Conservation (phyloP, 2,888 invertebrate species). For the Phaonia tiefii region DNA sequence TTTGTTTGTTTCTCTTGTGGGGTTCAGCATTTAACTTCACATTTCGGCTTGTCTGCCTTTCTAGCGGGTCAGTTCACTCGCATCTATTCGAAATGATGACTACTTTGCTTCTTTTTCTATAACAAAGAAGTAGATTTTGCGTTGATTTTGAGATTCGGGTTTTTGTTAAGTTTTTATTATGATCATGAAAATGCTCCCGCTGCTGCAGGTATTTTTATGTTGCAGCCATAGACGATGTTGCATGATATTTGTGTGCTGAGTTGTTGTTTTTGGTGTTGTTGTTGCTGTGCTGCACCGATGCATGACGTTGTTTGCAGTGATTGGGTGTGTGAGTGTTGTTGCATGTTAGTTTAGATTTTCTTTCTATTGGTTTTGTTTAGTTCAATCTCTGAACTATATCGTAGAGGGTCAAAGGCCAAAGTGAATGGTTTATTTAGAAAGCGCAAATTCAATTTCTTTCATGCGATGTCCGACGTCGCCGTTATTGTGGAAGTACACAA, state of each 20-base stretch:
- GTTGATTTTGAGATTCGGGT: constrained; percentile 10
- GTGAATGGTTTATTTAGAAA: constrained; percentile 30
- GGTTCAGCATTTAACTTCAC: constrained; percentile 35
- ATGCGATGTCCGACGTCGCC: not conserved
- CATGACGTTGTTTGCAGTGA: not conserved
- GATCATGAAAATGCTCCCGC: constrained; percentile 66
- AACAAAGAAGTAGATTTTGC: constrained; percentile 15
- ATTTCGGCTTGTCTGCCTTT: constrained; percentile 4
- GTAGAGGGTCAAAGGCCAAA: not conserved
- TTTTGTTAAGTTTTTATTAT: constrained; percentile 55
- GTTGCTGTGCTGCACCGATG: not conserved
- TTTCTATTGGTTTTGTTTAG: not conserved
- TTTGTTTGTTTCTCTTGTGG: constrained; percentile 6
- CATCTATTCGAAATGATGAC: not conserved
- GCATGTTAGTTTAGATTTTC: constrained; percentile 3
- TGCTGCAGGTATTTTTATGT: constrained; percentile 54
- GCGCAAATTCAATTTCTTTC: constrained; percentile 11
- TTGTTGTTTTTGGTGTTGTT: too few relatives aligned
- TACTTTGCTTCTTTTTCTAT: not conserved
- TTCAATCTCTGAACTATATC: constrained; percentile 13
- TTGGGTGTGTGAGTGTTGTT: not conserved
- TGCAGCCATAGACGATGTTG: not conserved
- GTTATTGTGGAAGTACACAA: not conserved
- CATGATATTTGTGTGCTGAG: not conserved
- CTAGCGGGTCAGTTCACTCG: not conserved